Percentiles rank a stretch among this genome's conserved stretches.
phyloP scores from a whole-genome alignment of 2,888 invertebrate species.

The Busseola fusca region DNA sequence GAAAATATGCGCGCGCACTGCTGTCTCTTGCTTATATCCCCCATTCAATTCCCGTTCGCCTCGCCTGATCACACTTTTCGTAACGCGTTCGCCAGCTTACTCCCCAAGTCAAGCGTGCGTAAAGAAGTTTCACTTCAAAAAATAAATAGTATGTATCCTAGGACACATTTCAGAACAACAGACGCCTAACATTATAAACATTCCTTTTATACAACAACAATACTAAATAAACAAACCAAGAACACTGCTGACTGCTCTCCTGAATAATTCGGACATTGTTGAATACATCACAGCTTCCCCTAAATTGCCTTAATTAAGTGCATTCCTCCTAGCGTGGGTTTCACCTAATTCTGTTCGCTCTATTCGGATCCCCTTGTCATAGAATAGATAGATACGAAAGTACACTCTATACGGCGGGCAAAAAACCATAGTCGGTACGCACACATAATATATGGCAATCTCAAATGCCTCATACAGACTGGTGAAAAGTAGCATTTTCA shows the following conservation, averaged over 20 bases:
- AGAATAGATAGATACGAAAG: slow-evolving; percentile 1
- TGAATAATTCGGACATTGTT: slow-evolving; percentile 33
- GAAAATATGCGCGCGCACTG: too few relatives aligned
- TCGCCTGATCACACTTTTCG: too few relatives aligned
- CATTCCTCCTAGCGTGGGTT: slow-evolving; percentile 41
- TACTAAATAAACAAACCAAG: slow-evolving; percentile 10
- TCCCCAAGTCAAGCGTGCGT: too few relatives aligned
- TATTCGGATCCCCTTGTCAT: not conserved
- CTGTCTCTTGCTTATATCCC: too few relatives aligned
- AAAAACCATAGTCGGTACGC: too few relatives aligned
- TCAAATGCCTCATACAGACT: not conserved
- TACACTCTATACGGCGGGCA: not conserved
- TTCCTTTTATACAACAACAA: slow-evolving; percentile 8
- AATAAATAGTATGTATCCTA: too few relatives aligned
- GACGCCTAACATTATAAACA: not conserved
- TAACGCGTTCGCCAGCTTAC: too few relatives aligned
- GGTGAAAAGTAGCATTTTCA: not conserved
- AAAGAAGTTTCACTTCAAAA: too few relatives aligned
- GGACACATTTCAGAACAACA: too few relatives aligned
- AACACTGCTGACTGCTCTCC: slow-evolving; percentile 8
- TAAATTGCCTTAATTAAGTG: slow-evolving; percentile 53
- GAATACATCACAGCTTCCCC: slow-evolving; percentile 31
- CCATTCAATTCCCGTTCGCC: too few relatives aligned
- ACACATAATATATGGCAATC: not conserved
- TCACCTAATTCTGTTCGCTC: slow-evolving; percentile 25